Base-by-base conservation (phyloP, 2,888 invertebrate genomes). In the Lochmaea crataegi region DNA sequence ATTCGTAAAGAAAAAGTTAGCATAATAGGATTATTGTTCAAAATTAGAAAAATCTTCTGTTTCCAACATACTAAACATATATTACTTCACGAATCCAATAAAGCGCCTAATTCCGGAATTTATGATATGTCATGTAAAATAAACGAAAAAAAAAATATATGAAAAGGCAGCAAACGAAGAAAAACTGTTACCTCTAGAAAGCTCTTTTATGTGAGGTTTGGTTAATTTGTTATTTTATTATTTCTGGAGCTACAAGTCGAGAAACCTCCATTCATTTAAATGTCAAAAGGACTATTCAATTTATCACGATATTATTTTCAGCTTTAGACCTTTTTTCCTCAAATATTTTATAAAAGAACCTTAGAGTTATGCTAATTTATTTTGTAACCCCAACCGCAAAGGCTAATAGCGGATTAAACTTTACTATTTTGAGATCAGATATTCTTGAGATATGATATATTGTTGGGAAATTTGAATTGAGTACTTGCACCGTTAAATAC, bases 261-360 rank as follows among this genome's bases (percentile, higher is more conserved):
- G 58, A 26, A 16, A 58, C n/a, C 22, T 57, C 22, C 14, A 58
- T 58, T 58, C 32, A 58, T 58, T 32, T 58, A 12, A 22, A 22
- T 14, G 38, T 60, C 60, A 60, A 12, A 38, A 32, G 32, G 10
- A n/a, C 14, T 38, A 60, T 38, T 16, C 9, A 26, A 14, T 26
- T 60, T 60, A 38, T 60, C 60, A 60, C 7, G 38, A 38, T 32
- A 38, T 60, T 60, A 14, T 60, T 60, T 60, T 10, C 11, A 11
- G 14, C n/a, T 26, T 14, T 4, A 58, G n/a, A 32, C n/a, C 32
- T 38, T 38, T 60, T 57, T 26, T 57, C 14, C 38, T 38, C 38
- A 5, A 7, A 60, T 38, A 38, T n/a, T 60, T 14, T 6, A 14
- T 60, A 7, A 1, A 12, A 32, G n/a, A 26, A 16, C 58, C 58